Percentiles rank a stretch among this genome's conserved stretches.
phyloP scores from a whole-genome alignment of 2,113 vertebrate species.

The Haemorhous mexicanus region DNA sequence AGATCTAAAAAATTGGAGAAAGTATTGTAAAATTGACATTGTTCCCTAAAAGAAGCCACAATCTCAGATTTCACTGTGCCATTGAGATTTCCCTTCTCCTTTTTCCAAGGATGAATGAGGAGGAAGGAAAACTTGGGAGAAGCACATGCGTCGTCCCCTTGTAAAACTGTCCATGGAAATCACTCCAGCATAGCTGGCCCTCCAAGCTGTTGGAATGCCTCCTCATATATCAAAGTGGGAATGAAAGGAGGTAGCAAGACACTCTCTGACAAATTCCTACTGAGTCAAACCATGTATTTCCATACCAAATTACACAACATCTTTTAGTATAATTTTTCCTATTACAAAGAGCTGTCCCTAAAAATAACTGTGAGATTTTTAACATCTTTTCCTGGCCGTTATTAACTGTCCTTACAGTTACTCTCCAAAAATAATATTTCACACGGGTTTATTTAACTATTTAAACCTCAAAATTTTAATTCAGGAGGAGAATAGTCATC shows the following conservation, averaged over 20 bases:
- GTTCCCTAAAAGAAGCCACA: neutral
- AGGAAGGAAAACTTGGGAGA: neutral
- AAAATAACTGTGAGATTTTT: conserved; percentile 15
- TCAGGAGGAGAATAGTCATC: conserved; percentile 12
- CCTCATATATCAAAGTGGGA: conserved; percentile 19
- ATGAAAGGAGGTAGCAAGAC: conserved; percentile 29
- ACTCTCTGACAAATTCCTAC: conserved; percentile 12
- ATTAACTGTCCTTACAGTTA: neutral
- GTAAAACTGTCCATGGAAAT: conserved; percentile 19
- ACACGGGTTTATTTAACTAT: conserved; percentile 3
- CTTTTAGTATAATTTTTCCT: conserved; percentile 12
- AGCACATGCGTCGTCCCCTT: accelerated
- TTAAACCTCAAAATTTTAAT: conserved; percentile 24
- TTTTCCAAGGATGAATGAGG: neutral
- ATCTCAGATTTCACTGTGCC: neutral
- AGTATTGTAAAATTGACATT: neutral
- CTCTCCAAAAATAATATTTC: conserved; percentile 16
- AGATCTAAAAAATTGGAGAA: neutral
- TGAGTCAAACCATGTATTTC: neutral
- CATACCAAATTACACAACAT: conserved; percentile 6
- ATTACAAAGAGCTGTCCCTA: neutral
- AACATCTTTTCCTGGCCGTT: neutral
- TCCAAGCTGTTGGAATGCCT: neutral
- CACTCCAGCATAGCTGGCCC: neutral
- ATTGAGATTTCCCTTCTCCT: neutral